phyloP scores from a whole-genome alignment of 2,797 vertebrate species.

The Syndactyla subalaris region DNA sequence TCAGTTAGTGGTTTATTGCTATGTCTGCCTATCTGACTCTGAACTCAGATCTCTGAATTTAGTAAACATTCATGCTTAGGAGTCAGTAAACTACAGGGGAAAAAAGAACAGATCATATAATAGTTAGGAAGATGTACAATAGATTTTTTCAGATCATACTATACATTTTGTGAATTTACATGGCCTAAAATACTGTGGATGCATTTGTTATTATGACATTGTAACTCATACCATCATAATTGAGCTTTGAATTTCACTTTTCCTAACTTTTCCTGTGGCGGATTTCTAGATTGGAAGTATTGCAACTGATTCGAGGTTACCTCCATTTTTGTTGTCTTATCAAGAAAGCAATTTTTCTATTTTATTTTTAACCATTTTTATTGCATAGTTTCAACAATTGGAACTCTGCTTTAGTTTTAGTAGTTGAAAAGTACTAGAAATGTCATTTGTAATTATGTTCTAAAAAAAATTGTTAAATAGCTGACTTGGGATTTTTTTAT shows the following conservation, averaged over 20 bases:
- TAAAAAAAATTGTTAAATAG: background rate
- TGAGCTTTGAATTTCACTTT: background rate
- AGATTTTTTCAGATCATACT: background rate
- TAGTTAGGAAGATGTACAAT: background rate
- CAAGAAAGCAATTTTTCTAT: background rate
- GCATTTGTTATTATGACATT: background rate
- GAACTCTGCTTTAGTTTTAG: background rate
- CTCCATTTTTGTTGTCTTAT: background rate
- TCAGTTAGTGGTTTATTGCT: background rate
- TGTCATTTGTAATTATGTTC: background rate
- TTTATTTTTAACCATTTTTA: background rate
- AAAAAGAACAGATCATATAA: background rate
- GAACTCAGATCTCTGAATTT: background rate
- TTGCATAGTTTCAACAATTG: background rate
- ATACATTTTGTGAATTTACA: background rate
- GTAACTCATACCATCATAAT: background rate
- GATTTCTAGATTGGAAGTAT: background rate
- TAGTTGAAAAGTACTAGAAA: background rate
- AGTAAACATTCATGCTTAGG: background rate
- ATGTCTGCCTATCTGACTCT: background rate
- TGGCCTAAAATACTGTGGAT: background rate
- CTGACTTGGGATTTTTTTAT: fast-evolving
- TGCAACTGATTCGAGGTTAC: background rate
- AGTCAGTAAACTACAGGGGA: background rate
- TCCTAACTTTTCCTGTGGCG: background rate